Conservation (phyloP, 2,113 vertebrate species). For the Zosterops pallidus region DNA sequence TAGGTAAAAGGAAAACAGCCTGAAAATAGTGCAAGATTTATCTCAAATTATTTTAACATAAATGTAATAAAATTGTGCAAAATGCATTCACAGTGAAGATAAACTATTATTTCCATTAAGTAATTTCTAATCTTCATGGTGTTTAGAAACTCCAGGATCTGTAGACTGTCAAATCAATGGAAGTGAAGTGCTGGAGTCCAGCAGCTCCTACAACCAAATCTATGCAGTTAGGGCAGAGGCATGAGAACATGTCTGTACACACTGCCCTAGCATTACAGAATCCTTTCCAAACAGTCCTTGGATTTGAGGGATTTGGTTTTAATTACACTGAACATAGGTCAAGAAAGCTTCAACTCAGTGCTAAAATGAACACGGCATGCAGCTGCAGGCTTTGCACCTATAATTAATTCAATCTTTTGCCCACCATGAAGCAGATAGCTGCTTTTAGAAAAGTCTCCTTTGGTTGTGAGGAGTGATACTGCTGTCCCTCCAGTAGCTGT, state of each 20-base stretch:
- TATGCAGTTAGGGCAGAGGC: not conserved
- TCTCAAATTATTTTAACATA: slow-evolving; percentile 36
- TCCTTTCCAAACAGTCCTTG: not conserved
- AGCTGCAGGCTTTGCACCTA: not conserved
- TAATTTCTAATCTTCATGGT: not conserved
- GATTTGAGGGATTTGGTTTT: not conserved
- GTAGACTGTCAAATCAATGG: not conserved
- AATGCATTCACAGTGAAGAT: not conserved
- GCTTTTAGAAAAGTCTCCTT: not conserved
- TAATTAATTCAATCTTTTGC: not conserved
- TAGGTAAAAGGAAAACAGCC: slow-evolving; percentile 62
- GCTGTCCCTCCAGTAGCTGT: not conserved
- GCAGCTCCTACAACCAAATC: not conserved
- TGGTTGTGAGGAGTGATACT: not conserved
- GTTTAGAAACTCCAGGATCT: not conserved
- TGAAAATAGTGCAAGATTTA: slow-evolving; percentile 56
- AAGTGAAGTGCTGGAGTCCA: not conserved
- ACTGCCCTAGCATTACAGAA: not conserved
- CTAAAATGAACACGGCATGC: not conserved
- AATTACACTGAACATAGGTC: slow-evolving; percentile 4
- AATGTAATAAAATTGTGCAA: slow-evolving; percentile 30
- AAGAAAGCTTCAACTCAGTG: not conserved
- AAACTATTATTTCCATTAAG: not conserved
- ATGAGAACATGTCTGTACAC: not conserved
- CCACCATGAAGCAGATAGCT: not conserved